Evolutionary conservation across 2,888 invertebrate genomes (phyloP).

Genomic region (Busseola fusca): DNA sequence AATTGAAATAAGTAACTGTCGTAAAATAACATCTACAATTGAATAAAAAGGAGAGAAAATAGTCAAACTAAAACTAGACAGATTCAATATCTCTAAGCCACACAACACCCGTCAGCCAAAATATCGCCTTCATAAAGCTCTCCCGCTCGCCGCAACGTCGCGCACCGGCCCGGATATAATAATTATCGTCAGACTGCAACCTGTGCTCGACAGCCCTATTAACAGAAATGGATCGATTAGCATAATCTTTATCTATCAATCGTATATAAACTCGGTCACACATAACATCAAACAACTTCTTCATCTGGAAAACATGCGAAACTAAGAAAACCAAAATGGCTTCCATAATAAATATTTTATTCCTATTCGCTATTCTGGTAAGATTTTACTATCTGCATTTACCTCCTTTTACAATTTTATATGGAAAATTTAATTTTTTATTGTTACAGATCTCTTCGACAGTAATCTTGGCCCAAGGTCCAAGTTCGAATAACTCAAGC

Average conservation of each 20-base stretch:
- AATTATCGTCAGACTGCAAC: not conserved
- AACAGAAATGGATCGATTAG: constrained; percentile 39
- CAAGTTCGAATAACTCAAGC: constrained; percentile 26
- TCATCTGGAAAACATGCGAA: constrained; percentile 47
- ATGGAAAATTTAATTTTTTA: not conserved
- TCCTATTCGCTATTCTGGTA: constrained; percentile 64
- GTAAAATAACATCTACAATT: not conserved
- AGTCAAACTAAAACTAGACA: not conserved
- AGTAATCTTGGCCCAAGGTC: constrained; percentile 43
- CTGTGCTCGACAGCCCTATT: constrained; percentile 44
- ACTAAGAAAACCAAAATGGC: constrained; percentile 42
- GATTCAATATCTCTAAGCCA: not conserved
- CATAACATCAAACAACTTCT: constrained; percentile 49
- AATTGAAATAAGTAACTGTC: not conserved
- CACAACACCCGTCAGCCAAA: not conserved
- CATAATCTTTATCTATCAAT: constrained; percentile 53
- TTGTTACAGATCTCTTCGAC: constrained; percentile 35
- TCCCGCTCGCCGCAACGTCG: not conserved
- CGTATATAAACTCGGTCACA: constrained; percentile 50
- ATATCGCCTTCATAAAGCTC: not conserved
- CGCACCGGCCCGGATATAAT: not conserved
- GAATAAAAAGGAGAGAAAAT: not conserved
- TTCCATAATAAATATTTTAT: constrained; percentile 36
- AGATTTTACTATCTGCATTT: constrained; percentile 21
- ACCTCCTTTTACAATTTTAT: not conserved